Conservation (phyloP, 2,888 invertebrate species). For the Idaea aversata region DNA sequence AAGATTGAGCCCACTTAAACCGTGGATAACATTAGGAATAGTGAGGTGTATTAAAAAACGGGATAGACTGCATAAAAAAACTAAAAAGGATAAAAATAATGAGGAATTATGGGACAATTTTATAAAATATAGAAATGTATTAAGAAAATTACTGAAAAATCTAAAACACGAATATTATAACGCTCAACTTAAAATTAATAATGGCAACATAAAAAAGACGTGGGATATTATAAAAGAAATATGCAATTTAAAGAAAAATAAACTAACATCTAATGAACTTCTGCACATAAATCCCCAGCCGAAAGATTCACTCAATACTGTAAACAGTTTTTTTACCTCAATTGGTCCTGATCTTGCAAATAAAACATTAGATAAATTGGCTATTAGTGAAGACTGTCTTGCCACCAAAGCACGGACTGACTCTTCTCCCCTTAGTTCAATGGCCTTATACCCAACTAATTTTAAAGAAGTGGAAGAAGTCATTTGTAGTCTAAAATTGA, state of each 20-base stretch:
- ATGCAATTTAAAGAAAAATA: background rate
- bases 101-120: background rate
- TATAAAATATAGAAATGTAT: background rate
- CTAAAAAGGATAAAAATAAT: too few species aligned
- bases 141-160: background rate
- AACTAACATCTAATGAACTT: background rate
- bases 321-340: background rate
- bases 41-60: too few species aligned
- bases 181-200: background rate
- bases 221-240: slow-evolving; percentile 1
- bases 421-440: background rate
- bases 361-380: background rate
- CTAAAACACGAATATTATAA: background rate
- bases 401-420: background rate
- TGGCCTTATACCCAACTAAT: background rate
- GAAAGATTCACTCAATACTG: background rate
- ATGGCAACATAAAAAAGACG: background rate
- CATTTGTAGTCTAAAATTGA: background rate
- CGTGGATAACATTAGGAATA: too few species aligned
- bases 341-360: background rate
- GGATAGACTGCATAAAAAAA: too few species aligned
- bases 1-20: too few species aligned
- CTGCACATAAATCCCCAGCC: background rate
- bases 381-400: background rate
- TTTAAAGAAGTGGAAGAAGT: background rate